Base-by-base conservation (phyloP, 2,888 invertebrate species). In the Pollenia labialis region DNA sequence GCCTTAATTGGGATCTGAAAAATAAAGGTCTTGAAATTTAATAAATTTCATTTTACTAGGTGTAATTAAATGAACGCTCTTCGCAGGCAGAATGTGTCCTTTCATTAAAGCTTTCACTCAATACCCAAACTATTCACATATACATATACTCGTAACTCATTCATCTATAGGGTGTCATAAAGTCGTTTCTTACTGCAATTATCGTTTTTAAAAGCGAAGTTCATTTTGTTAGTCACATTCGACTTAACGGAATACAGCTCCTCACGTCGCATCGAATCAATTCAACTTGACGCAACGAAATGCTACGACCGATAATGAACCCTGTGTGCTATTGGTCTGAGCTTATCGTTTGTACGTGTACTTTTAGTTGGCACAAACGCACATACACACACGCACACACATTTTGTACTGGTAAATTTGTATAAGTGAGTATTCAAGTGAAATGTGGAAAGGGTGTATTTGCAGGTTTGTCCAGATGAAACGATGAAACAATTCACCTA, bases 221-320 rank as follows among this genome's bases (percentile, higher is more conserved):
- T 32, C 32, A 7, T 16, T 32, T 56, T 23, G 3, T 56, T 32
- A 32, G 10, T 56, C 23, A 2, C 12, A 56, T 11, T 32, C 56
- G 18, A 54, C 10, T 14, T 23, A n/a, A 68, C 50, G 48, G 32
- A 50, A 44, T 44, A 44, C 42, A 62, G 62, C 44, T 44, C 42
- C 32, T 32, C 32, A 18, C 10, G 10, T 42, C 62, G 44, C 1
- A 48, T 62, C 46, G 46, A 66, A 18, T 79, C 69, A 58, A 72
- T 54, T 46, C 52, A 44, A 64, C 2, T 32, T 62, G 71, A 42
- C 16, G 1, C 62, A 62, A 80, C 71, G 48, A 52, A 40, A 62
- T 18, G 75, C 18, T 50, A 75, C 75, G 62, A 75, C 48, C 81
- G 72, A 64, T 54, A 81, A 80, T 80, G 71, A 80, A 80, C 80